Conservation (phyloP, 2,888 invertebrate genomes). For the Lathronympha strigana region DNA sequence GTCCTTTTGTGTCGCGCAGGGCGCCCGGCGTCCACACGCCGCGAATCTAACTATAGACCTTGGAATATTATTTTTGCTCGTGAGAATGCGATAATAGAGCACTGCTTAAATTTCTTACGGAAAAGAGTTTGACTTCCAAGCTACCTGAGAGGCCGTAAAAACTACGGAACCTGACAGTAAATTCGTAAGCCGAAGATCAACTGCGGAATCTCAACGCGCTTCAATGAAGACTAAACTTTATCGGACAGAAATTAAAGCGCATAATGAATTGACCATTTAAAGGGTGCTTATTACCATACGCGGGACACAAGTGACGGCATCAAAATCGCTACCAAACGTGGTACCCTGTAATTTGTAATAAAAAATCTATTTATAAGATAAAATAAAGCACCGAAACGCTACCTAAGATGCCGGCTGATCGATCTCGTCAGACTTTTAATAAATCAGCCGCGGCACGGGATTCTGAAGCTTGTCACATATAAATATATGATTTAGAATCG, state of each 20-base stretch:
- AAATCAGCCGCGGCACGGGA: slow-evolving; percentile 69
- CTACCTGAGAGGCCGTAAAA: slow-evolving; percentile 68
- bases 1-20: slow-evolving; percentile 56
- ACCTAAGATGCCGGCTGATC: slow-evolving; percentile 80
- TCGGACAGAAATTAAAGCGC: slow-evolving; percentile 65
- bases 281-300: slow-evolving; percentile 63
- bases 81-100: slow-evolving; percentile 47
- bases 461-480: slow-evolving; percentile 78
- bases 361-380: slow-evolving; percentile 84
- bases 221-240: slow-evolving; percentile 69
- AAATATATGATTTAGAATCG: slow-evolving; percentile 72
- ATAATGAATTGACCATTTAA: slow-evolving; percentile 59
- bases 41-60: slow-evolving; percentile 50
- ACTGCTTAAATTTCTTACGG: slow-evolving; percentile 44
- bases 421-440: slow-evolving; percentile 76
- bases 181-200: slow-evolving; percentile 55
- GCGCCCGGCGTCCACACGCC: slow-evolving; percentile 52
- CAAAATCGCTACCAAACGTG: slow-evolving; percentile 82
- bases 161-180: slow-evolving; percentile 70
- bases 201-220: slow-evolving; percentile 45
- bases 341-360: slow-evolving; percentile 84
- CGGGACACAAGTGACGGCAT: slow-evolving; percentile 60
- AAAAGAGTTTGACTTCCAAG: slow-evolving; percentile 46
- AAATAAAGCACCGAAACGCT: slow-evolving; percentile 80
- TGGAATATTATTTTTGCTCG: slow-evolving; percentile 51